Evolutionary conservation across 2,888 invertebrate genomes (phyloP).

Genomic region (Steinernema scapterisci): DNA sequence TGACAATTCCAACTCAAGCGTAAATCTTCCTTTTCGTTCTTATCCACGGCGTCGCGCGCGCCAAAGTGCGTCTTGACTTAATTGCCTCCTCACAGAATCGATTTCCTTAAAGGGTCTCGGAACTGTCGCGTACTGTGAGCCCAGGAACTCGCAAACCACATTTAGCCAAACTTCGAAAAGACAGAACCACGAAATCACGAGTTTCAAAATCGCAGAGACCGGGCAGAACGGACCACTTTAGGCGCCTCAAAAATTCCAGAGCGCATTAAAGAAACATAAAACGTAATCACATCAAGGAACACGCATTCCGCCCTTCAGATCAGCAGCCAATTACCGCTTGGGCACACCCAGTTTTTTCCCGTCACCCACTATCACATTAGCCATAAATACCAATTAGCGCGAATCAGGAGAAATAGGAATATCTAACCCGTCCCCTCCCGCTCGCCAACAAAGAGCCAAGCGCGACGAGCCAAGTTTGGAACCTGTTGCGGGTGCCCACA

Average conservation of each 20-base stretch:
- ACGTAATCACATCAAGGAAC: too few relatives aligned
- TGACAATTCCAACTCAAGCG: constrained; percentile 30
- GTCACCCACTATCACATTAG: neutral
- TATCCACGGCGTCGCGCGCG: neutral
- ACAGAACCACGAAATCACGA: too few relatives aligned
- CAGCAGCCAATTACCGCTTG: too few relatives aligned
- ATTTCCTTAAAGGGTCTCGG: too few relatives aligned
- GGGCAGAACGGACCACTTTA: too few relatives aligned
- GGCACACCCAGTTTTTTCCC: neutral
- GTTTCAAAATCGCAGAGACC: too few relatives aligned
- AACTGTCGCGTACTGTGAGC: too few relatives aligned
- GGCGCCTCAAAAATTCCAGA: too few relatives aligned
- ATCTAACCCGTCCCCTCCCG: constrained; percentile 13
- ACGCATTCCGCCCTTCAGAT: too few relatives aligned
- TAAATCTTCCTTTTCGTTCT: constrained; percentile 24
- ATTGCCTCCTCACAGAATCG: neutral
- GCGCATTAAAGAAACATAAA: too few relatives aligned
- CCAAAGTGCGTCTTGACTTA: constrained; percentile 24
- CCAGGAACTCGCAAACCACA: too few relatives aligned
- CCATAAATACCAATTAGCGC: constrained; percentile 27
- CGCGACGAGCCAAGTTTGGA: constrained; percentile 19
- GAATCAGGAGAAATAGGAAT: neutral
- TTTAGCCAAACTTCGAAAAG: too few relatives aligned
- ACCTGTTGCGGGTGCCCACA: constrained; percentile 29
- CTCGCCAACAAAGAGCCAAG: neutral